These are phyloP conservation scores for Agrochola lota DNA, from an alignment of 2,888 invertebrate genomes.

Conservation along the genomic window DNA sequence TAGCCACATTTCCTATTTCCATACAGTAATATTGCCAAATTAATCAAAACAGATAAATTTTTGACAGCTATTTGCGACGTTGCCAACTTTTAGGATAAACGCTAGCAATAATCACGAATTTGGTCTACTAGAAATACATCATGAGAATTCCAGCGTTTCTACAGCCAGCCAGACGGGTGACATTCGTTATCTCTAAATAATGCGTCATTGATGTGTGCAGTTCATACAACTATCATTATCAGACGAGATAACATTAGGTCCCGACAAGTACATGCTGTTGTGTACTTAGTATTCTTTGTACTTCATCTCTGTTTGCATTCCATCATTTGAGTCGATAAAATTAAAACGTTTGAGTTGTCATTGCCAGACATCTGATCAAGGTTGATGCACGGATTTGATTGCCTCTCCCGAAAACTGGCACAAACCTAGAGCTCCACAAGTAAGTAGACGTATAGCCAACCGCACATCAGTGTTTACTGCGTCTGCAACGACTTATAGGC, in stretches of 20 bases:
- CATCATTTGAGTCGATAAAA: conserved; percentile 17
- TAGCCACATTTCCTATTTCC: too few relatives aligned
- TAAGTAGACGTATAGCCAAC: background rate
- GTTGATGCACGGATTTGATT: background rate
- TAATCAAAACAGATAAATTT: too few relatives aligned
- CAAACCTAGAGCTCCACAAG: background rate
- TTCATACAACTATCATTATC: conserved; percentile 47
- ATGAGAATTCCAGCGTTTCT: conserved; percentile 9
- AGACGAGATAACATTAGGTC: conserved; percentile 36
- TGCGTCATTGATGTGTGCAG: conserved; percentile 47
- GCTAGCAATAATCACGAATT: background rate
- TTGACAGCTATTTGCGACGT: too few relatives aligned
- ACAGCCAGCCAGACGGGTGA: conserved; percentile 28
- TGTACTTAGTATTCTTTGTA: conserved; percentile 36
- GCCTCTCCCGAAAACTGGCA: background rate
- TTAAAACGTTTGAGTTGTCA: conserved; percentile 11
- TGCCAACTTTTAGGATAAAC: too few relatives aligned
- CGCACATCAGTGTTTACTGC: background rate
- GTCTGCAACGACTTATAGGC: background rate
- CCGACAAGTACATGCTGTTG: conserved; percentile 21
- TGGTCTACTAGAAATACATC: background rate
- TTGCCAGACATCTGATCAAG: conserved; percentile 1
- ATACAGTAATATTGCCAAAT: too few relatives aligned
- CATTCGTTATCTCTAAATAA: conserved; percentile 44
- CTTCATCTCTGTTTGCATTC: conserved; percentile 25